phyloP scores from a whole-genome alignment of 2,797 vertebrate species.

The Sebastes paucispinis region DNA sequence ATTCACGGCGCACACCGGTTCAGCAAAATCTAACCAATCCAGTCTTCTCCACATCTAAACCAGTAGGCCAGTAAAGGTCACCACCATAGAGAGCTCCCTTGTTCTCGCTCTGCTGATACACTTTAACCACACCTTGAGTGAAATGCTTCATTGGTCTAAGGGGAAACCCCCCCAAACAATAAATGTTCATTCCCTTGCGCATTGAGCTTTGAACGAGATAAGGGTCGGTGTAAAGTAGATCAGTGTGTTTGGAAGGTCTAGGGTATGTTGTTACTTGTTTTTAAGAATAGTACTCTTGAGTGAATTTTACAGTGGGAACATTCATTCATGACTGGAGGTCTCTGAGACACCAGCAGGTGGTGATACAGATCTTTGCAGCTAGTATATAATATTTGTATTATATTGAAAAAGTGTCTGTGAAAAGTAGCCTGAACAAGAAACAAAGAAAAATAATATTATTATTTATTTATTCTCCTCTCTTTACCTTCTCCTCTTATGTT shows the following conservation, averaged over 20 bases:
- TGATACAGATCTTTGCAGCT: neutral
- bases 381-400: neutral
- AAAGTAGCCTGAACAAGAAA: neutral
- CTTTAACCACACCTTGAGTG: constrained; percentile 18
- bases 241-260: neutral
- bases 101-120: constrained; percentile 33
- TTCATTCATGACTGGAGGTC: neutral
- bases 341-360: neutral
- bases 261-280: neutral
- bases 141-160: constrained; percentile 6
- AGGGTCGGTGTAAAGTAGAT: neutral
- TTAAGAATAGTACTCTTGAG: neutral
- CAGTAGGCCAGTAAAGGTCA: constrained; percentile 50
- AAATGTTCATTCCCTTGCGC: constrained; percentile 4
- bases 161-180: constrained; percentile 4
- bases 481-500: neutral
- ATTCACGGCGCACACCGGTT: neutral
- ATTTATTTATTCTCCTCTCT: neutral
- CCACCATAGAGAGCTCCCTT: constrained; percentile 39
- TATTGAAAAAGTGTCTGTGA: neutral
- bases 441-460: neutral
- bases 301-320: neutral
- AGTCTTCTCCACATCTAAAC: constrained; percentile 26
- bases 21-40: constrained; percentile 12
- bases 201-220: neutral